A percentile compares a stretch with the other conserved stretches of the same genome.
Conservation (phyloP, 1,140 invertebrate genomes). For the Drosophila novamexicana region DNA sequence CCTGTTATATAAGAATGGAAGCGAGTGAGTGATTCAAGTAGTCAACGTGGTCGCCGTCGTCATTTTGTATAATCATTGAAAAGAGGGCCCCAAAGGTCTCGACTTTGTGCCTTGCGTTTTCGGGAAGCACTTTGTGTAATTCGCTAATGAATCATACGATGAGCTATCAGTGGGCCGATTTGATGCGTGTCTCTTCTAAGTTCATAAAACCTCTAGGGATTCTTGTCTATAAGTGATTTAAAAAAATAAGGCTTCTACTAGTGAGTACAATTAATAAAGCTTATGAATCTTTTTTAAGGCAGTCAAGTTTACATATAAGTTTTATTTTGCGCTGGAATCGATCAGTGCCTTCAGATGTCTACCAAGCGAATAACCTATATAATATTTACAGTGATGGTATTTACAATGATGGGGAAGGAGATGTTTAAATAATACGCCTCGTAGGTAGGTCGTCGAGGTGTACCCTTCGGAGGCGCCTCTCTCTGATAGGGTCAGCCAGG, state of each 20-base stretch:
- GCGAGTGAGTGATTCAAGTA: conserved; percentile 20
- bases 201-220: background rate
- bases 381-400: no score
- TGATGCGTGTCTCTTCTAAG: conserved; percentile 11
- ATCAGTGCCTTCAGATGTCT: no score
- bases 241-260: background rate
- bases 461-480: no score
- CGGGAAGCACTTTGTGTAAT: conserved; percentile 44
- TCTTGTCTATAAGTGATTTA: background rate
- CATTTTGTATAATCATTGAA: conserved; percentile 7
- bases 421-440: no score
- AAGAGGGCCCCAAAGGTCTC: conserved; percentile 19
- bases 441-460: no score
- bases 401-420: no score
- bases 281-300: no score
- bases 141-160: conserved; percentile 42
- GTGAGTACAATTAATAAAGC: no score
- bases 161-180: conserved; percentile 6
- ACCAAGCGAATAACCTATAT: no score
- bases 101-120: conserved; percentile 12
- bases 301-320: no score
- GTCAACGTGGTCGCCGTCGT: conserved; percentile 21
- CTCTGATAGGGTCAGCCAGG: no score
- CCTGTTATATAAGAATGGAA: conserved; percentile 38
- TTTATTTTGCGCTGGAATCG: no score